These are phyloP conservation scores for Pelagia noctiluca DNA, from an alignment of 30 jellyfish, hydroid and myxozoan species.

Conservation along the genomic window DNA sequence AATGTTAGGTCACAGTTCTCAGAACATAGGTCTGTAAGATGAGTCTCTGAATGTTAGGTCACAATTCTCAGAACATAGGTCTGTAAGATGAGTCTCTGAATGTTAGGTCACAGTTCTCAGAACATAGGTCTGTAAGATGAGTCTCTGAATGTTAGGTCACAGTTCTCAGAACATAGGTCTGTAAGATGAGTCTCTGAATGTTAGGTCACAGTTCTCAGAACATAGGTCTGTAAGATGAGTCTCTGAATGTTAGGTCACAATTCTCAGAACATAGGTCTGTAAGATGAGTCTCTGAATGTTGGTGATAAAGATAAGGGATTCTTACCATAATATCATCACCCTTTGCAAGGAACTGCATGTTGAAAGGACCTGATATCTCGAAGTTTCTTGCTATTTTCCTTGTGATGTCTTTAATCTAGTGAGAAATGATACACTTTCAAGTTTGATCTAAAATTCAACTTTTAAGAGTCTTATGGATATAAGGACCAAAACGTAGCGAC, in stretches of 20 bases:
- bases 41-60: too few species aligned
- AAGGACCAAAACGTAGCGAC: too few species aligned
- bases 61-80: too few species aligned
- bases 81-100: too few species aligned
- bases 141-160: too few species aligned
- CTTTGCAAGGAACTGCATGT: slow-evolving; percentile 77
- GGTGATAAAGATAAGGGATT: background rate
- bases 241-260: background rate
- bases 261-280: background rate
- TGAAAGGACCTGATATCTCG: slow-evolving; percentile 76
- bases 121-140: too few species aligned
- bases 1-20: too few species aligned
- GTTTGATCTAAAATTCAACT: background rate
- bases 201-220: too few species aligned
- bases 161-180: background rate
- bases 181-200: too few species aligned
- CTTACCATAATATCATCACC: slow-evolving; percentile 74
- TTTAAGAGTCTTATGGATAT: too few species aligned
- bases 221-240: background rate
- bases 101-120: too few species aligned
- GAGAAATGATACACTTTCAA: background rate
- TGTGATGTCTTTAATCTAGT: slow-evolving; percentile 60
- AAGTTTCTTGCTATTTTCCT: slow-evolving; percentile 70
- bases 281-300: background rate
- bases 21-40: too few species aligned